Evolutionary conservation across 1,140 invertebrate genomes (phyloP).

Genomic region (Bombus sylvicola): DNA sequence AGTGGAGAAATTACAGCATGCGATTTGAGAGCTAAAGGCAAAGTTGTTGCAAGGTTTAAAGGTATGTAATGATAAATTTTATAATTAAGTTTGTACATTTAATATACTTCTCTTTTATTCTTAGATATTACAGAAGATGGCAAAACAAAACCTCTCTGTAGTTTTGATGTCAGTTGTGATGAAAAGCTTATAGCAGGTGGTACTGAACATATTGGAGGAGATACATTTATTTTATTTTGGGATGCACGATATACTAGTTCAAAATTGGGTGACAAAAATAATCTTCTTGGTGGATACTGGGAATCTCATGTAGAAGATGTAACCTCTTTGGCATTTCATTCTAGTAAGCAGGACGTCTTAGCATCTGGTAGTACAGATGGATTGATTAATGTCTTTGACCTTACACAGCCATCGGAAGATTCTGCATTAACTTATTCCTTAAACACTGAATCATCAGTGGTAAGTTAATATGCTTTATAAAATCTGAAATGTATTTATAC

Average conservation of each 20-base stretch:
- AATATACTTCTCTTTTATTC: conserved; percentile 20
- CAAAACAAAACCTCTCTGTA: conserved; percentile 84
- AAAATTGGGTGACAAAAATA: conserved; percentile 78
- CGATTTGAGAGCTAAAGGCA: conserved; percentile 85
- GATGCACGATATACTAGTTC: conserved; percentile 85
- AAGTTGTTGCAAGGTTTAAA: conserved; percentile 84
- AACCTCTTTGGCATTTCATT: conserved; percentile 91
- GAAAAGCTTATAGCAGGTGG: conserved; percentile 90
- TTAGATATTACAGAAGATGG: conserved; percentile 81
- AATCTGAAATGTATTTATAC: background rate
- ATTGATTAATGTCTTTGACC: conserved; percentile 93
- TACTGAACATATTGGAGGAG: conserved; percentile 87
- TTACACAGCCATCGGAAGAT: conserved; percentile 89
- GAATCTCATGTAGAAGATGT: conserved; percentile 94
- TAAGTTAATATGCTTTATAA: conserved; percentile 74
- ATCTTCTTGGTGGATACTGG: conserved; percentile 92
- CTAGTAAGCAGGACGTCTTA: conserved; percentile 86
- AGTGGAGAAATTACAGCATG: conserved; percentile 86
- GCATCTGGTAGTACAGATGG: conserved; percentile 92
- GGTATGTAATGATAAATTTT: conserved; percentile 76
- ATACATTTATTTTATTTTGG: conserved; percentile 92
- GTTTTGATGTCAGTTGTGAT: conserved; percentile 90
- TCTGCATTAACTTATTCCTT: conserved; percentile 90
- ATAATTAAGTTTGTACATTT: conserved; percentile 13
- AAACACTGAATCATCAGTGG: conserved; percentile 93